Percentiles rank a stretch among this genome's conserved stretches.
Conservation (phyloP, 37 sponge, comb jelly and placozoan species). For the Lycopodina hypogea region DNA sequence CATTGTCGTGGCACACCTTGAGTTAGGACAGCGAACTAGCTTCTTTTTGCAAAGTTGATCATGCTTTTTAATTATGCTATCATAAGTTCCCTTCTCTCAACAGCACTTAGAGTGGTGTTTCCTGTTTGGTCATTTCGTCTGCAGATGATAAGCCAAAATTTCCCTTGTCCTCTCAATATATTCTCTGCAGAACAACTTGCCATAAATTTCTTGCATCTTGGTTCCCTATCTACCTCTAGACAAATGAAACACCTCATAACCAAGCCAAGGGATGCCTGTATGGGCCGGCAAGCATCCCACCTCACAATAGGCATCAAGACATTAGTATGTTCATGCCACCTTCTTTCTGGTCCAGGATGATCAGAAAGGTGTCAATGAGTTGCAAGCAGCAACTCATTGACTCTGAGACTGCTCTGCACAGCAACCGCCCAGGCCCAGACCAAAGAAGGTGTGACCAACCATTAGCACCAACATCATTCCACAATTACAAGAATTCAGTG, state of each 20-base stretch:
- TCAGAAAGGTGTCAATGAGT: too few species aligned
- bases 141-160: neutral
- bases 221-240: neutral
- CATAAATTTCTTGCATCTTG: neutral
- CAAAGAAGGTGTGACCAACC: too few species aligned
- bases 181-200: neutral
- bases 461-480: too few species aligned
- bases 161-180: neutral
- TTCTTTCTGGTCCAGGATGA: too few species aligned
- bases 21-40: constrained; percentile 23
- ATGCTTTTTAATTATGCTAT: constrained; percentile 20
- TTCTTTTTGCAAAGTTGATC: constrained; percentile 10
- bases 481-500: too few species aligned
- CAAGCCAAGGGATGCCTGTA: too few species aligned
- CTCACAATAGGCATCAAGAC: neutral
- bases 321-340: too few species aligned
- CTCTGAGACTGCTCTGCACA: too few species aligned
- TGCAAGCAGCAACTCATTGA: too few species aligned
- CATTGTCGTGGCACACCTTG: neutral
- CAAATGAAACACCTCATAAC: constrained; percentile 1
- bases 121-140: constrained; percentile 8
- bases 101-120: constrained; percentile 26
- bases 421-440: too few species aligned
- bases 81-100: constrained; percentile 8
- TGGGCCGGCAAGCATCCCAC: too few species aligned